phyloP scores from a whole-genome alignment of 2,113 vertebrate species.

The Caretta caretta region DNA sequence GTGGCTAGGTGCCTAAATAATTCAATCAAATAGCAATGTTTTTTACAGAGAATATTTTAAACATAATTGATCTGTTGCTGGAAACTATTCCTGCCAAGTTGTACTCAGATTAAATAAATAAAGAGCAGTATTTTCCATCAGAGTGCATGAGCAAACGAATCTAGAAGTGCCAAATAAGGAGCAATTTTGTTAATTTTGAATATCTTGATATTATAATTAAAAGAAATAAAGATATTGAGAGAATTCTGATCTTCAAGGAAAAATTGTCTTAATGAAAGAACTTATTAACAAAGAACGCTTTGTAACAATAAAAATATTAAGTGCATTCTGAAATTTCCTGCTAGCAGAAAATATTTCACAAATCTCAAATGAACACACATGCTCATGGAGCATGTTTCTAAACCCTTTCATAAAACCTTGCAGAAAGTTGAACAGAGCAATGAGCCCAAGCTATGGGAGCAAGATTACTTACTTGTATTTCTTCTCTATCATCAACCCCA shows the following conservation, averaged over 20 bases:
- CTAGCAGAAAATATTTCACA: not conserved
- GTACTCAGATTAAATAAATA: not conserved
- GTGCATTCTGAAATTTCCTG: not conserved
- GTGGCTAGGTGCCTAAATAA: not conserved
- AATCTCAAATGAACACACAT: not conserved
- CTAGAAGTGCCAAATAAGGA: not conserved
- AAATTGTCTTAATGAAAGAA: not conserved
- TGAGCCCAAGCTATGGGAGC: fast-evolving
- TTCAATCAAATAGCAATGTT: not conserved
- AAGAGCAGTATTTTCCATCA: not conserved
- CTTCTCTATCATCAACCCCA: not conserved
- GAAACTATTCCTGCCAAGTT: not conserved
- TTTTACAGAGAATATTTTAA: not conserved
- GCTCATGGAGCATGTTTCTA: not conserved
- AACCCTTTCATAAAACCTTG: not conserved
- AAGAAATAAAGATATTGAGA: not conserved
- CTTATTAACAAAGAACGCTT: not conserved
- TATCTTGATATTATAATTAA: not conserved
- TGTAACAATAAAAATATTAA: not conserved
- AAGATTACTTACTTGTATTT: not conserved
- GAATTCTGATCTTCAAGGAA: not conserved
- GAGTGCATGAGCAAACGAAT: not conserved
- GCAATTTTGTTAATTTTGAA: not conserved
- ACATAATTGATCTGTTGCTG: not conserved
- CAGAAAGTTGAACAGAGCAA: not conserved